Percentiles rank a stretch among this genome's conserved stretches.
These are phyloP conservation scores for Pteruthius melanotis DNA, from an alignment of 2,113 vertebrate species.

Conservation along the genomic window DNA sequence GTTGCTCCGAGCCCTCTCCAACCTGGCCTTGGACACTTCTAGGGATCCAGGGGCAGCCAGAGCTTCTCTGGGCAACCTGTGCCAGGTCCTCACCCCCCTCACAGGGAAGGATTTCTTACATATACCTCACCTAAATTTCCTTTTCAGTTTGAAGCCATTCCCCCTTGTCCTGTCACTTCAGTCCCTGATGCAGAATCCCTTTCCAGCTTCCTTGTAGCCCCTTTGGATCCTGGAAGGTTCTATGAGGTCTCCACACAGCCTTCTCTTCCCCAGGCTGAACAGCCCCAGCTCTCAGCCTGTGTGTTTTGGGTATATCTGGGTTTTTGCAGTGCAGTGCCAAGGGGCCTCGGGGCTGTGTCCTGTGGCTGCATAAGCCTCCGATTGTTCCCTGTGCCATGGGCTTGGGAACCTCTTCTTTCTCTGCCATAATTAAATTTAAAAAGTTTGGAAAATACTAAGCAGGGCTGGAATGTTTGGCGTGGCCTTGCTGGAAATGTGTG, in stretches of 20 bases:
- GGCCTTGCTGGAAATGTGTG: background rate
- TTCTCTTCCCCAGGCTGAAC: background rate
- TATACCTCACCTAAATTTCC: background rate
- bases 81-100: background rate
- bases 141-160: background rate
- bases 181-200: background rate
- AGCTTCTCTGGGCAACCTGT: background rate
- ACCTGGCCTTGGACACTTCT: background rate
- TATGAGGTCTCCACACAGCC: background rate
- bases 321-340: background rate
- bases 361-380: background rate
- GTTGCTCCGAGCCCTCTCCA: background rate
- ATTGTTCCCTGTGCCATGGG: background rate
- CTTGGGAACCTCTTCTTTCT: background rate
- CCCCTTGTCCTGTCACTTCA: background rate
- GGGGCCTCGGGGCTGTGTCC: background rate
- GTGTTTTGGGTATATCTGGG: background rate
- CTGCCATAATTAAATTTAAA: background rate
- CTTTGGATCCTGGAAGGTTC: background rate
- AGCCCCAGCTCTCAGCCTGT: background rate
- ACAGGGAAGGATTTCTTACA: background rate
- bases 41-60: background rate
- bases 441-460: background rate
- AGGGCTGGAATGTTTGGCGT: background rate
- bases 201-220: background rate